phyloP scores from a whole-genome alignment of 2,888 invertebrate species.

The Parnassius mnemosyne region DNA sequence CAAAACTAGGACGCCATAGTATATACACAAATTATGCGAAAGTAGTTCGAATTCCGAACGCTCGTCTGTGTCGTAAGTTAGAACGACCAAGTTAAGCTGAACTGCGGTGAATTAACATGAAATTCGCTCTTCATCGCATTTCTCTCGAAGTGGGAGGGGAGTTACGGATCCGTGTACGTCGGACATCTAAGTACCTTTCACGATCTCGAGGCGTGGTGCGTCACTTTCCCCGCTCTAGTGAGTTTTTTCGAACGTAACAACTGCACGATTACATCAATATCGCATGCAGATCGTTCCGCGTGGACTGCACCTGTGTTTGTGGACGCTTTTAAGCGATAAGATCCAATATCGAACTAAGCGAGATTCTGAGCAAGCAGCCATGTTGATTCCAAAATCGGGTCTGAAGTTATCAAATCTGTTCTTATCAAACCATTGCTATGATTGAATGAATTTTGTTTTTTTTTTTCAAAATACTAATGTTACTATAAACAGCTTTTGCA shows the following conservation, averaged over 20 bases:
- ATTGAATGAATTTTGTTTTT: too few relatives aligned
- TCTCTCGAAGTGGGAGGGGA: slow-evolving; percentile 43
- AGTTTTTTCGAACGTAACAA: slow-evolving; percentile 75
- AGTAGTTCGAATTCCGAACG: slow-evolving; percentile 77
- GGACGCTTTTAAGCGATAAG: not conserved
- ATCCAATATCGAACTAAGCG: too few relatives aligned
- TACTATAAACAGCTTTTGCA: too few relatives aligned
- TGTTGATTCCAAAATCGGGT: too few relatives aligned
- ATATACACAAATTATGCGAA: slow-evolving; percentile 74
- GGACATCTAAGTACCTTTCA: slow-evolving; percentile 75
- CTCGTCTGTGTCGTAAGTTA: slow-evolving; percentile 68
- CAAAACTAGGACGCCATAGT: slow-evolving; percentile 62
- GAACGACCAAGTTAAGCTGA: slow-evolving; percentile 49
- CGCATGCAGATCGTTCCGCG: slow-evolving; percentile 68
- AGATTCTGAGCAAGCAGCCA: too few relatives aligned
- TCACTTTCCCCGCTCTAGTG: slow-evolving; percentile 77
- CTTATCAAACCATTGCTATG: too few relatives aligned
- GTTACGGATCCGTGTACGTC: slow-evolving; percentile 45
- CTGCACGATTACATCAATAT: slow-evolving; percentile 75
- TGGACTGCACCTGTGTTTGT: slow-evolving; percentile 53
- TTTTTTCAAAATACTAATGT: too few relatives aligned
- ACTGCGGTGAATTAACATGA: slow-evolving; percentile 51
- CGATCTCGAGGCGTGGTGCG: slow-evolving; percentile 68
- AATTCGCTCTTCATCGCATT: slow-evolving; percentile 29
- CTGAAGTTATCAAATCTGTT: too few relatives aligned